These are phyloP conservation scores for Procambarus virginalis DNA, from an alignment of 1,140 invertebrate species.

Conservation along the genomic window DNA sequence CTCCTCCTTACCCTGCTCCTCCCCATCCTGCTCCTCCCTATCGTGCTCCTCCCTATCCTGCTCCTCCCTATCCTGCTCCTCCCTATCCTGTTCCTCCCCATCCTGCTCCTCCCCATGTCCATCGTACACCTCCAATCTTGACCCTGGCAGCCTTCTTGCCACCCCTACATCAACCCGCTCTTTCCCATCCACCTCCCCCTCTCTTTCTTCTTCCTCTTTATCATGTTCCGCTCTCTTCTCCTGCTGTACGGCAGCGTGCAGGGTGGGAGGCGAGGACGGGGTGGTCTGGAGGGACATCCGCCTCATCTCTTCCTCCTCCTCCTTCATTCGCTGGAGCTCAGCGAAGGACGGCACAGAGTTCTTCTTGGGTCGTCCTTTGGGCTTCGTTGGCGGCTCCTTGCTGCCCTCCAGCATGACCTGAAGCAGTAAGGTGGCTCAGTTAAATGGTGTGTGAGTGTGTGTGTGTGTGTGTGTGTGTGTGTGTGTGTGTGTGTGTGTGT, in stretches of 20 bases:
- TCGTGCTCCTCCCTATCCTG: too few relatives aligned
- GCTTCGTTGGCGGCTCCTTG: conserved; percentile 68
- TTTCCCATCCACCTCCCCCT: conserved; percentile 4
- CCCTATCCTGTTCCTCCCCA: neutral
- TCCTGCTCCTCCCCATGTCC: neutral
- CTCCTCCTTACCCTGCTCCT: too few relatives aligned
- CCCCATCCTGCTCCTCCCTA: too few relatives aligned
- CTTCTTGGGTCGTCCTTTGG: conserved; percentile 69
- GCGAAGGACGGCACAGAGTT: conserved; percentile 75
- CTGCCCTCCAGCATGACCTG: conserved; percentile 67
- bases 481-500: conserved; percentile 25
- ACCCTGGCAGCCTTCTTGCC: conserved; percentile 1
- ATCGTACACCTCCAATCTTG: too few relatives aligned
- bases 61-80: neutral
- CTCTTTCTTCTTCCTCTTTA: neutral
- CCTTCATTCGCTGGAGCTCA: conserved; percentile 89
- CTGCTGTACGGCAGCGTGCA: conserved; percentile 71
- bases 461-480: too few relatives aligned
- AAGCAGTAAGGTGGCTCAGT: neutral
- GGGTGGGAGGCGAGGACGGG: too few relatives aligned
- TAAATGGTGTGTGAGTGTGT: too few relatives aligned
- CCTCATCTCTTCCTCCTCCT: conserved; percentile 85
- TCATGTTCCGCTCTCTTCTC: neutral
- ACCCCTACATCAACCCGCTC: conserved; percentile 22
- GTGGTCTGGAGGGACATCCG: too few relatives aligned